Evolutionary conservation across 2,113 vertebrate species (phyloP).

Genomic region (Chaetops frenatus): DNA sequence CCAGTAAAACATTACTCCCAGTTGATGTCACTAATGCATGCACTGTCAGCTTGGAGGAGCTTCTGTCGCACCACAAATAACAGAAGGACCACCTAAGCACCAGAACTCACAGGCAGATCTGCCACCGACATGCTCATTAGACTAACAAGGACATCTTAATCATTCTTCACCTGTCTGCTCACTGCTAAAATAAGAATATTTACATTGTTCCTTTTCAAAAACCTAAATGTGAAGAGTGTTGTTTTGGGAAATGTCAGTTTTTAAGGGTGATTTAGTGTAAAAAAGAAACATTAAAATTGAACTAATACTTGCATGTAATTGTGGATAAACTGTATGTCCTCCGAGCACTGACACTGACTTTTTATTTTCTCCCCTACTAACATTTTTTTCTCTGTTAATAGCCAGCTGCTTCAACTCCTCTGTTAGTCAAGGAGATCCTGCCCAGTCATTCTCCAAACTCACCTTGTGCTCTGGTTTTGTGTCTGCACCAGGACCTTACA

Average conservation of each 20-base stretch:
- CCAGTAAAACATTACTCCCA: not conserved
- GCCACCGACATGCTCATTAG: not conserved
- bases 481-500: not conserved
- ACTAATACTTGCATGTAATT: not conserved
- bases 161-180: not conserved
- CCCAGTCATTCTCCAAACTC: not conserved
- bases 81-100: not conserved
- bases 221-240: not conserved
- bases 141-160: not conserved
- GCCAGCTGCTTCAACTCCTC: not conserved
- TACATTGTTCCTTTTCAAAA: not conserved
- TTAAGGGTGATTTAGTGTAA: not conserved
- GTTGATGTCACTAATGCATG: not conserved
- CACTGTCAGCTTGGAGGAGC: not conserved
- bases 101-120: not conserved
- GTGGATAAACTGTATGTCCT: not conserved
- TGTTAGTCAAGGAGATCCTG: not conserved
- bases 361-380: rapidly evolving
- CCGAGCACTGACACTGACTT: not conserved
- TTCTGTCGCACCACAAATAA: not conserved
- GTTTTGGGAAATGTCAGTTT: not conserved
- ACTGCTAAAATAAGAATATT: not conserved
- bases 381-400: not conserved
- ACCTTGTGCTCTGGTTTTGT: not conserved
- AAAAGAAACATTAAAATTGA: not conserved